These are phyloP conservation scores for Epicauta chinensis DNA, from an alignment of 1,140 invertebrate species.

Conservation along the genomic window DNA sequence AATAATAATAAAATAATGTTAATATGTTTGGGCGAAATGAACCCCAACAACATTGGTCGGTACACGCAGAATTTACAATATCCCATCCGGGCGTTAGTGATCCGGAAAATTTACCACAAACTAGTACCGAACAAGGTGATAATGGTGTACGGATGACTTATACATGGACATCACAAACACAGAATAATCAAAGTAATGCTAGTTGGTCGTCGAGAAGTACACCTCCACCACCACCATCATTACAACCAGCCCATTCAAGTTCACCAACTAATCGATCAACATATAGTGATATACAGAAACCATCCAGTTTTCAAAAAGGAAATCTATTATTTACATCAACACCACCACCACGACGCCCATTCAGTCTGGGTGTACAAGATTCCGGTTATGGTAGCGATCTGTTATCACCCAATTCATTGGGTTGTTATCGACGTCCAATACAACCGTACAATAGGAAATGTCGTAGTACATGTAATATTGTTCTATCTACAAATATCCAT, in stretches of 20 bases:
- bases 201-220: constrained; percentile 1
- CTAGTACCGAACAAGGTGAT: constrained; percentile 38
- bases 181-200: neutral
- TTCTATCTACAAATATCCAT: constrained; percentile 45
- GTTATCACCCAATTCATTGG: constrained; percentile 41
- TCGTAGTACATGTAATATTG: constrained; percentile 63
- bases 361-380: constrained; percentile 34
- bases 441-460: constrained; percentile 46
- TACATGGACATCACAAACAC: constrained; percentile 41
- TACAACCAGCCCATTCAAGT: neutral
- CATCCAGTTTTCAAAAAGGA: constrained; percentile 46
- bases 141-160: constrained; percentile 48
- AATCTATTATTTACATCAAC: constrained; percentile 51
- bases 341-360: constrained; percentile 35
- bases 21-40: constrained; percentile 8
- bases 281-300: constrained; percentile 12
- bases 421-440: constrained; percentile 27
- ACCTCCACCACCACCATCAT: constrained; percentile 10
- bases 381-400: constrained; percentile 49
- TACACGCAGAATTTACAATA: constrained; percentile 56
- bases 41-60: constrained; percentile 49
- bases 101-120: constrained; percentile 27
- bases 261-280: constrained; percentile 11
- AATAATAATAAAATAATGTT: neutral
- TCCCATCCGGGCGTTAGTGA: constrained; percentile 38